phyloP scores from a whole-genome alignment of 2,888 invertebrate genomes.

The Eupelmus urozonus region DNA sequence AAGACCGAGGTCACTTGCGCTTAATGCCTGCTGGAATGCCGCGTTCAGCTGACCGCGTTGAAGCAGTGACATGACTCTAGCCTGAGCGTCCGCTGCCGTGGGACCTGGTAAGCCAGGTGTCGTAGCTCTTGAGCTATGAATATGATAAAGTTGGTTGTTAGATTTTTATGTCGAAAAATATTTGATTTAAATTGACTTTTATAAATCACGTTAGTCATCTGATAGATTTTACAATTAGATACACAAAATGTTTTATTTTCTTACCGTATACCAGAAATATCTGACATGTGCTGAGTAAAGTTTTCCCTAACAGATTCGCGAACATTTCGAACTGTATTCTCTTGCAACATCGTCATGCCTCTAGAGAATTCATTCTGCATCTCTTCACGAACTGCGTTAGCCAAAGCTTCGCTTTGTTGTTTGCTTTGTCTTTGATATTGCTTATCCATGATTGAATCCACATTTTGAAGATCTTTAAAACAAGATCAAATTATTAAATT shows the following conservation, averaged over 20 bases:
- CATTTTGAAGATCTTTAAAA: conserved; percentile 78
- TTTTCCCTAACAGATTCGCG: conserved; percentile 74
- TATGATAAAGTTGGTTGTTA: too few species aligned
- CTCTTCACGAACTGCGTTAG: conserved; percentile 70
- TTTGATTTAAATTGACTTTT: too few species aligned
- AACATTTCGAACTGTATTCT: conserved; percentile 70
- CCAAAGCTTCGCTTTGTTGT: conserved; percentile 69
- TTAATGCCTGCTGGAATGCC: conserved; percentile 94
- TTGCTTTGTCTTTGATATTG: conserved; percentile 76
- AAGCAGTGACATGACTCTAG: conserved; percentile 71
- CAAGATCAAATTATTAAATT: not conserved
- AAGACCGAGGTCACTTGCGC: conserved; percentile 90
- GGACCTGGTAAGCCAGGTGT: conserved; percentile 84
- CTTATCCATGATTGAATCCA: conserved; percentile 78
- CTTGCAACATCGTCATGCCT: conserved; percentile 69
- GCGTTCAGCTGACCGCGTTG: conserved; percentile 87
- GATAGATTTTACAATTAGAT: too few species aligned
- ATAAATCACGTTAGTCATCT: too few species aligned
- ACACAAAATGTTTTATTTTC: conserved; percentile 9
- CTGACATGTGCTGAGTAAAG: conserved; percentile 73
- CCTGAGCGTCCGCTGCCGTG: conserved; percentile 71
- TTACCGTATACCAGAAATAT: conserved; percentile 73
- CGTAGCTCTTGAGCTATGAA: conserved; percentile 83
- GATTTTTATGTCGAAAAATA: too few species aligned
- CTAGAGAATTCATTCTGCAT: conserved; percentile 71